Evolutionary conservation across 2,797 vertebrate species (phyloP).

Genomic region (Lacerta bilineata): DNA sequence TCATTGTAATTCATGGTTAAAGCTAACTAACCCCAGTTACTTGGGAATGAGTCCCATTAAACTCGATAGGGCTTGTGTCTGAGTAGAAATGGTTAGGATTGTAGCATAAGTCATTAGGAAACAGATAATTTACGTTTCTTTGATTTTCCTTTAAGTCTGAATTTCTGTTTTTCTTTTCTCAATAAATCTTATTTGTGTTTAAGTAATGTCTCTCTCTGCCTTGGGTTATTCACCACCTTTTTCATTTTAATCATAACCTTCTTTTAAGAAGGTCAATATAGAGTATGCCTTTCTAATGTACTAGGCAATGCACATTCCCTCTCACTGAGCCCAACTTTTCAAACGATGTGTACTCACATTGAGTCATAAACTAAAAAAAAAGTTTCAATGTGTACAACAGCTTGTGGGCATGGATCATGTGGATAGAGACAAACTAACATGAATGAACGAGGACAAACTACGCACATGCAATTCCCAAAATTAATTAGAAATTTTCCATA

Average conservation of each 20-base stretch:
- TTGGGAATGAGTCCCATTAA: too few relatives aligned
- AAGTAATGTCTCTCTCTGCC: background rate
- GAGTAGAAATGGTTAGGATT: too few relatives aligned
- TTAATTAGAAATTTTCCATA: background rate
- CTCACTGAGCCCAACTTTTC: background rate
- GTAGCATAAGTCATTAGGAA: background rate
- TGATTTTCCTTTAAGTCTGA: background rate
- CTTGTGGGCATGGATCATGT: background rate
- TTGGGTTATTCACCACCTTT: background rate
- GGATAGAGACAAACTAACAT: background rate
- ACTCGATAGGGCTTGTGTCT: too few relatives aligned
- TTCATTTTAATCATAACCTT: background rate
- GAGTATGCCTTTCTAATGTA: too few relatives aligned
- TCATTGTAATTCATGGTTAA: background rate
- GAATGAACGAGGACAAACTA: background rate
- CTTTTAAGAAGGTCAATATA: background rate
- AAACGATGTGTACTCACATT: background rate
- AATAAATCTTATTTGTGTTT: background rate
- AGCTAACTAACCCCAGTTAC: too few relatives aligned
- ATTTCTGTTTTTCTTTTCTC: background rate
- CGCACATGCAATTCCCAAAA: background rate
- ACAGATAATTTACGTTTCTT: background rate
- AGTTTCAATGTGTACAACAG: background rate
- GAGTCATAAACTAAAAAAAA: background rate
- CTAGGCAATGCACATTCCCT: too few relatives aligned